phyloP scores from a whole-genome alignment of 2,113 vertebrate genomes.

The Trichomycterus rosablanca region DNA sequence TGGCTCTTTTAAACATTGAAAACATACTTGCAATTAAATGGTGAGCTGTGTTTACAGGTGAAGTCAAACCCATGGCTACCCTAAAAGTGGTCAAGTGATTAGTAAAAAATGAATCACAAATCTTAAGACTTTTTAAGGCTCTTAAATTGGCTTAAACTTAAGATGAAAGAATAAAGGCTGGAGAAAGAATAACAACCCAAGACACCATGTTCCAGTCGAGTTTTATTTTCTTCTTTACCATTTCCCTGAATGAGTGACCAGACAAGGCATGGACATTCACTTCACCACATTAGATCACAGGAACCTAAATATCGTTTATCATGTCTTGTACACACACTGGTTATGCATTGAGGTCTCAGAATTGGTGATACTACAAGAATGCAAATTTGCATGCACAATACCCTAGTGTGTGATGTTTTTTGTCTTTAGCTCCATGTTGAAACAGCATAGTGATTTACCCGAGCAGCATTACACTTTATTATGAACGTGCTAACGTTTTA shows the following conservation, averaged over 20 bases:
- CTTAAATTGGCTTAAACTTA: too few species aligned
- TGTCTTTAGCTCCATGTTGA: conserved; percentile 15
- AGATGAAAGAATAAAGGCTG: too few species aligned
- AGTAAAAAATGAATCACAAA: too few species aligned
- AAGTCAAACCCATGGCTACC: too few species aligned
- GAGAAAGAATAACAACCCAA: too few species aligned
- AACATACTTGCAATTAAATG: too few species aligned
- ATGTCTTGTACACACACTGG: background rate
- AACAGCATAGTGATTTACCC: conserved; percentile 31
- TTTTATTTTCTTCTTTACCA: conserved; percentile 23
- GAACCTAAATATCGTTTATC: background rate
- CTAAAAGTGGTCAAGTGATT: too few species aligned
- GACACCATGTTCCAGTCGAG: background rate
- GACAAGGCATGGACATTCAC: background rate
- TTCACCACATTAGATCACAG: background rate
- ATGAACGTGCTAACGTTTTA: too few species aligned
- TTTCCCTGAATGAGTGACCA: conserved; percentile 22
- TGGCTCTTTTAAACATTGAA: too few species aligned
- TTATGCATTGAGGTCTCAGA: background rate
- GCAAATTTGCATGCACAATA: background rate
- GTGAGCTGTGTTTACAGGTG: too few species aligned
- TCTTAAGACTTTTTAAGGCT: too few species aligned
- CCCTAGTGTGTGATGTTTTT: conserved; percentile 1
- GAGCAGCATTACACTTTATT: conserved; percentile 24
- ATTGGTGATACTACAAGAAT: background rate